Evolutionary conservation across 2,888 invertebrate genomes (phyloP).

Genomic region (Pammene fasciana): DNA sequence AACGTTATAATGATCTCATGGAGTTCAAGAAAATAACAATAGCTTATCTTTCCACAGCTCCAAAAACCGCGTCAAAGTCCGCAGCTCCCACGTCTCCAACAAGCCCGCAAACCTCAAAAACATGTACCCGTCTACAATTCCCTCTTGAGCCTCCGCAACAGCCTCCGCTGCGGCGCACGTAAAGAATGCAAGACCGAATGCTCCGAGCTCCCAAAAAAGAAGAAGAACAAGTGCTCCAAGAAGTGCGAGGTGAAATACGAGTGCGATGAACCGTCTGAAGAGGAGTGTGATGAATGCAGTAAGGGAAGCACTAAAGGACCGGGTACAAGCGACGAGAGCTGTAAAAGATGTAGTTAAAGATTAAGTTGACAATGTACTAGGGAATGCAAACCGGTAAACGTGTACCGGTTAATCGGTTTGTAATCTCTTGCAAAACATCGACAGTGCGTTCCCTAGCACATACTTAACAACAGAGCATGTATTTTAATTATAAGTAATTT

Average conservation of each 20-base stretch:
- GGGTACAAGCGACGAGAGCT: not conserved
- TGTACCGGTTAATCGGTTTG: no score
- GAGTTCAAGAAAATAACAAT: not conserved
- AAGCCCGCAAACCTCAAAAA: not conserved
- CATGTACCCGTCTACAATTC: constrained; percentile 52
- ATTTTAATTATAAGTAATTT: not conserved
- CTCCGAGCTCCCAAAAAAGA: constrained; percentile 37
- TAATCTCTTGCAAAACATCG: no score
- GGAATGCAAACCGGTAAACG: no score
- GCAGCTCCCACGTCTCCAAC: not conserved
- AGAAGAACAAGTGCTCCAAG: constrained; percentile 48
- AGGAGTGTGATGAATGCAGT: constrained; percentile 33
- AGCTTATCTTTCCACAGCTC: not conserved
- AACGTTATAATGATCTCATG: no score
- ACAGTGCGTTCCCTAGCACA: no score
- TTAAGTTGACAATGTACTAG: no score
- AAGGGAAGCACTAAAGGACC: constrained; percentile 43
- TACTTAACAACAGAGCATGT: not conserved
- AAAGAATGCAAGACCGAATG: constrained; percentile 56
- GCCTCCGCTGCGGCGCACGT: constrained; percentile 53
- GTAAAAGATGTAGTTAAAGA: not conserved
- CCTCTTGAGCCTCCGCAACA: constrained; percentile 51
- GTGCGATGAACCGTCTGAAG: constrained; percentile 46
- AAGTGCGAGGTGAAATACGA: constrained; percentile 51
- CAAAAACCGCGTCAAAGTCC: constrained; percentile 12